Conservation (phyloP, 2,113 vertebrate genomes). For the Uropsilus gracilis region DNA sequence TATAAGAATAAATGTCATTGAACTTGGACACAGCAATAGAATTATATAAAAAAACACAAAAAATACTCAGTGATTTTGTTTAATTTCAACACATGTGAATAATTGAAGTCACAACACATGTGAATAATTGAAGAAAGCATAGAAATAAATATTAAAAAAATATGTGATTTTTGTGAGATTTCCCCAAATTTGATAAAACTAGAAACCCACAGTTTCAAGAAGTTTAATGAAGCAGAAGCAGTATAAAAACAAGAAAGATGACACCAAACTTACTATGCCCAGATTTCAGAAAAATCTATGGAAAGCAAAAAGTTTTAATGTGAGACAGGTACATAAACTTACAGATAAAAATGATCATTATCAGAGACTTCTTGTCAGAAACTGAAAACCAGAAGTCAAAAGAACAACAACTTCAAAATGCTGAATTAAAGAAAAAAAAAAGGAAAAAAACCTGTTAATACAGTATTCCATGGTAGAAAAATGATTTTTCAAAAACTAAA, state of each 20-base stretch:
- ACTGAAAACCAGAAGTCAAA: background rate
- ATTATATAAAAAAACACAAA: background rate
- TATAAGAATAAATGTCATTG: background rate
- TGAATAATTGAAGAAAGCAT: background rate
- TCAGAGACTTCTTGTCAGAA: background rate
- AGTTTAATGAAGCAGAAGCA: background rate
- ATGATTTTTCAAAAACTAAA: background rate
- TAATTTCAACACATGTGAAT: background rate
- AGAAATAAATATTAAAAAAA: background rate
- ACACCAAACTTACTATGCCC: background rate
- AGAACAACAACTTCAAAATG: background rate
- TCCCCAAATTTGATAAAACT: slow-evolving; percentile 4
- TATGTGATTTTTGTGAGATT: background rate
- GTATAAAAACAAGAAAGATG: background rate
- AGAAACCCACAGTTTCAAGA: background rate
- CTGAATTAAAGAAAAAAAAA: background rate
- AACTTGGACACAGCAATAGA: background rate
- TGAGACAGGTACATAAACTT: background rate
- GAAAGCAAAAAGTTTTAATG: background rate
- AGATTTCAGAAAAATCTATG: background rate
- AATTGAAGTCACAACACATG: background rate
- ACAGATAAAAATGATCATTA: background rate
- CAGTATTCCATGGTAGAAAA: background rate
- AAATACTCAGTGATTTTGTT: background rate
- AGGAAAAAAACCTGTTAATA: background rate